Percentiles rank a stretch among this genome's conserved stretches.
Evolutionary conservation across 1,140 invertebrate genomes (phyloP).

Genomic region (Atta colombica): DNA sequence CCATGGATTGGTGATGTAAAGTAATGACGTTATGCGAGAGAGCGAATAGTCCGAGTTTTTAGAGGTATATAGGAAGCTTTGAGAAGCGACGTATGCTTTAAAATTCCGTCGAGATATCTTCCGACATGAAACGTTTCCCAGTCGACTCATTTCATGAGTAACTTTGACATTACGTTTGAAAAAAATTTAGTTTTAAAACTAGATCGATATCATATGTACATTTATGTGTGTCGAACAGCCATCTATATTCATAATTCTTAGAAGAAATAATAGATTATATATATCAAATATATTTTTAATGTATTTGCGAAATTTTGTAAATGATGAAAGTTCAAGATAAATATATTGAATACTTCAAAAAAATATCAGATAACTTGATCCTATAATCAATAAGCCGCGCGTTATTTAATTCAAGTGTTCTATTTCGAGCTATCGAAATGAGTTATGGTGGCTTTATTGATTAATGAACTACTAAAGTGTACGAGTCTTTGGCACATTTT

Average conservation of each 20-base stretch:
- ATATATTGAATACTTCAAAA: slow-evolving; percentile 19
- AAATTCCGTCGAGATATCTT: slow-evolving; percentile 57
- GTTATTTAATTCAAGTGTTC: slow-evolving; percentile 32
- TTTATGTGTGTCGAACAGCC: background rate
- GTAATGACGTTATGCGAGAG: slow-evolving; percentile 15
- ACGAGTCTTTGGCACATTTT: slow-evolving; percentile 32
- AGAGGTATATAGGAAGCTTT: slow-evolving; percentile 21
- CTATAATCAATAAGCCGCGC: background rate
- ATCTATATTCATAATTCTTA: background rate
- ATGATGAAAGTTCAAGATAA: background rate
- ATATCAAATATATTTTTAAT: background rate
- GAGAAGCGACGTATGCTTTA: slow-evolving; percentile 47
- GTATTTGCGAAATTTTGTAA: background rate
- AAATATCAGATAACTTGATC: background rate
- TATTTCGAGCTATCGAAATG: background rate
- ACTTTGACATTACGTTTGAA: slow-evolving; percentile 56
- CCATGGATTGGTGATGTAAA: slow-evolving; percentile 32
- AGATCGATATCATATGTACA: slow-evolving; percentile 14
- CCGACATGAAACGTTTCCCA: slow-evolving; percentile 34
- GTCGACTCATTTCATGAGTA: slow-evolving; percentile 42
- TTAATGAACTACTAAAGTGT: slow-evolving; percentile 20
- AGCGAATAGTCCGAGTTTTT: slow-evolving; percentile 35
- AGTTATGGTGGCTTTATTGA: slow-evolving; percentile 27
- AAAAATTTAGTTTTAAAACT: slow-evolving; percentile 56
- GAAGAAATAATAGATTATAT: background rate